Evolutionary conservation across 2,797 vertebrate genomes (phyloP).

Genomic region (Gastrophryne carolinensis): DNA sequence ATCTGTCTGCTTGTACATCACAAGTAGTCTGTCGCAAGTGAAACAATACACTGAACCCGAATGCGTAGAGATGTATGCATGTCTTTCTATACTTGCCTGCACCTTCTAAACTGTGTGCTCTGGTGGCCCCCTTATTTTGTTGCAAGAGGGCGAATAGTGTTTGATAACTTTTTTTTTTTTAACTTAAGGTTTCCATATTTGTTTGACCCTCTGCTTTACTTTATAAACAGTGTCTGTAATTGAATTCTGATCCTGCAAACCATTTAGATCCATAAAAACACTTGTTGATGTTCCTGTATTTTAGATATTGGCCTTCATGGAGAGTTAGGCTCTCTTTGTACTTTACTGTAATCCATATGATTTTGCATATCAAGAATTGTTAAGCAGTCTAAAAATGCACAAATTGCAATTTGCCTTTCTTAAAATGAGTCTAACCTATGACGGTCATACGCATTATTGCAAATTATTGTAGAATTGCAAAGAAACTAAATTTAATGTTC

Average conservation of each 20-base stretch:
- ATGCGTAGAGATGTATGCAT: constrained; percentile 52
- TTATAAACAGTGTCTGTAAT: constrained; percentile 1
- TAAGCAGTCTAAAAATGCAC: constrained; percentile 11
- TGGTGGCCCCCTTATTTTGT: constrained; percentile 32
- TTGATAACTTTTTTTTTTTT: background rate
- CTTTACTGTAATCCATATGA: constrained; percentile 7
- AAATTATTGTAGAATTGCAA: background rate
- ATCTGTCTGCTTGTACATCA: constrained; percentile 48
- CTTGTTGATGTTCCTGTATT: background rate
- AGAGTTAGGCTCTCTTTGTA: background rate
- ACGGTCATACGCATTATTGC: background rate
- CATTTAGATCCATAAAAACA: background rate
- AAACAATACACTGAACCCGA: constrained; percentile 46
- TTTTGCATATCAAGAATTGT: constrained; percentile 8
- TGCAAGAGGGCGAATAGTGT: constrained; percentile 40
- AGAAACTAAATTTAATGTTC: background rate
- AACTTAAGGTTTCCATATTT: constrained; percentile 12
- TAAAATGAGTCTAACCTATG: background rate
- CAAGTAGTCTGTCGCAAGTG: constrained; percentile 46
- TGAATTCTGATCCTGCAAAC: constrained; percentile 9
- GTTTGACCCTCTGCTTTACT: constrained; percentile 24
- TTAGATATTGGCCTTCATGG: background rate
- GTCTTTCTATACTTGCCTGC: constrained; percentile 53
- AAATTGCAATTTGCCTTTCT: background rate
- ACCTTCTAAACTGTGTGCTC: constrained; percentile 49